Base-by-base conservation (phyloP, 2,113 vertebrate species). In the Sylvilagus bachmani region DNA sequence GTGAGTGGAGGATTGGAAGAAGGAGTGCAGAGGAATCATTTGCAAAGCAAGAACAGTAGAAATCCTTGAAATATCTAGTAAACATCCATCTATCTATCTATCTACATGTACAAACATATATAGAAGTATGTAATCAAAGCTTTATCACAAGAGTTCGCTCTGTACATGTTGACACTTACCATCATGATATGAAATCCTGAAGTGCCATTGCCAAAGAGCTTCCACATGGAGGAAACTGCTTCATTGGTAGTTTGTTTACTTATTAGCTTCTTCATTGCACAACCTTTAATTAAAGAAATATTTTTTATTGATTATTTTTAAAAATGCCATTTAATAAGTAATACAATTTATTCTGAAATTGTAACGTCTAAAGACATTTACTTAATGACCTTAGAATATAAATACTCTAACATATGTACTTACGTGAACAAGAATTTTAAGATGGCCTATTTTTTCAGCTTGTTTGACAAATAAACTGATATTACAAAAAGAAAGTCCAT, bases 281-380 rank as follows among this genome's bases (percentile, higher is more conserved):
- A 77, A 21, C 7, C 69, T 91, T 89, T 58, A 17, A 70, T 62
- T 84, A 79, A 82, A 58, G 55, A 93, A 64, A 6, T 19, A 31
- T 55, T 73, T 67, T 87, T 91, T 79, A 31, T 71, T 62, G 2
- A 33, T 90, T 51, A 29, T 36, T 85, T 93, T 80, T 93, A 29
- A 78, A 95, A 96, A 49, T 1, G 10, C 38, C 33, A 66, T 53
- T 69, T 13, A 70, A 74, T 89, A 90, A 95, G 14, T 64, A 93
- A 55, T 77, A 38, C 4, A 86, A 64, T 86, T 91, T 74, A 70
- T 51, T 8, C 61, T 44, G 10, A 87, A 90, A 92, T 53, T 84
- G 49, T 75, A 83, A 79, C 89, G 31, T 22, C 22, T 85, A 74
- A 74, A 70, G 51, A 21, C 70, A 53, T 12, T 75, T 90, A 36